A percentile compares a stretch with the other conserved stretches of the same genome.
Evolutionary conservation across 92 coral and sea anemone species (phyloP).

Genomic region (Meandrina meandrites): DNA sequence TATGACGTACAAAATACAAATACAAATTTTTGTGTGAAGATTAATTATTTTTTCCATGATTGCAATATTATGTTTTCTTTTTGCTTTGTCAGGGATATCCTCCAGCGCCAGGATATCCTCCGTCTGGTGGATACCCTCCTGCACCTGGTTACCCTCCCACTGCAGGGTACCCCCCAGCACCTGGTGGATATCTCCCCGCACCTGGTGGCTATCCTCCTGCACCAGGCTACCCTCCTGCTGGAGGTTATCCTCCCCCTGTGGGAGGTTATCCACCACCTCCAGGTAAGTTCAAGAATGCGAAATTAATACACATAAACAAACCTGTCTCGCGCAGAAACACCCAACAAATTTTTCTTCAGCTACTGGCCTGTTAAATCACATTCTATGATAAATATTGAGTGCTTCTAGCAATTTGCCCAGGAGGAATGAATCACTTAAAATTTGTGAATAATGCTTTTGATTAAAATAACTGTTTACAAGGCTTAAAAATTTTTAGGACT

Average conservation of each 20-base stretch:
- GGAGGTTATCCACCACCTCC: slow-evolving; percentile 81
- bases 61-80: neutral
- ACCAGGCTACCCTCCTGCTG: slow-evolving; percentile 64
- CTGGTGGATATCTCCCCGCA: slow-evolving; percentile 57
- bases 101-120: slow-evolving; percentile 28
- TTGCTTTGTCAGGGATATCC: neutral
- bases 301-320: neutral
- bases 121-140: slow-evolving; percentile 74
- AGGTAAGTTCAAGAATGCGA: slow-evolving; percentile 28
- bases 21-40: too few relatives aligned
- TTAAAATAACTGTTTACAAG: too few relatives aligned
- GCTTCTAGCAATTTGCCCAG: too few relatives aligned
- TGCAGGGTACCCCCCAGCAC: slow-evolving; percentile 74
- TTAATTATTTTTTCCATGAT: neutral
- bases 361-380: too few relatives aligned
- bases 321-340: neutral
- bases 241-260: slow-evolving; percentile 67
- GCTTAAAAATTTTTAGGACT: too few relatives aligned
- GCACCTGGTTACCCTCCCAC: slow-evolving; percentile 54
- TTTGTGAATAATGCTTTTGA: too few relatives aligned
- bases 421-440: too few relatives aligned
- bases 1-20: too few relatives aligned
- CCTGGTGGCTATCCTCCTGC: slow-evolving; percentile 19
- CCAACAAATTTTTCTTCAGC: neutral
- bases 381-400: too few relatives aligned